Base-by-base conservation (phyloP, 30 jellyfish, hydroid and myxozoan genomes). In the Rhopilema esculentum region DNA sequence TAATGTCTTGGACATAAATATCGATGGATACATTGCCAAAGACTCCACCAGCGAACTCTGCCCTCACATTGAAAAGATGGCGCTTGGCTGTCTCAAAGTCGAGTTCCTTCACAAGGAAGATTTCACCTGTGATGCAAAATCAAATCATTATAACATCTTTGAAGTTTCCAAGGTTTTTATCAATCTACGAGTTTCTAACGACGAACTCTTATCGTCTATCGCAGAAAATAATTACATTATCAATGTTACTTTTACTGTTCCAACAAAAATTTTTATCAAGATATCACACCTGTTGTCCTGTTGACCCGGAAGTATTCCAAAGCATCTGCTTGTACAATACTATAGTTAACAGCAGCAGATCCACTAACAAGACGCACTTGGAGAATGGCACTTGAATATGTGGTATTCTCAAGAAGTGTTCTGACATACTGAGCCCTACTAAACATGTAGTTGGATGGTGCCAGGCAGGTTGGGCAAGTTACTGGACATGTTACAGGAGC, bases 31-130 rank as follows among this genome's bases (percentile, higher is more conserved):
- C 97, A 25, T 49, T 27, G 23, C 75, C 75, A 50, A 64, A 61
- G 63, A 80, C 27, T 16, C 97, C 94, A 28, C 91, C 97, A 40
- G 70, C 82, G 49, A 91, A 96, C 16, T 88, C 74, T 24, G 99
- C 99, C 33, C 75, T 49, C 57, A 95, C 97, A 12, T 94, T 87
- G 75, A 90, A 66, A 27, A 75, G 89, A 62, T 89, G 89, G 16
- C 29, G 79, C 30, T 65, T 78, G 40, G 29, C 49, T 27, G 66
- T 22, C 72, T 87, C 97, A 70, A 72, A 95, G 87, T 95, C 99
- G 63, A 95, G 87, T 6, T 7, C 51, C 20, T 77, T 77, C 24
- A 66, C 48, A 22, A 70, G 82, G 32, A 78, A 61, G 75, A 95
- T 53, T 65, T 71, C 90, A 23, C 97, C 97, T 89, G 81, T 40